These are phyloP conservation scores for Orgyia antiqua DNA, from an alignment of 2,888 invertebrate genomes.

Conservation along the genomic window DNA sequence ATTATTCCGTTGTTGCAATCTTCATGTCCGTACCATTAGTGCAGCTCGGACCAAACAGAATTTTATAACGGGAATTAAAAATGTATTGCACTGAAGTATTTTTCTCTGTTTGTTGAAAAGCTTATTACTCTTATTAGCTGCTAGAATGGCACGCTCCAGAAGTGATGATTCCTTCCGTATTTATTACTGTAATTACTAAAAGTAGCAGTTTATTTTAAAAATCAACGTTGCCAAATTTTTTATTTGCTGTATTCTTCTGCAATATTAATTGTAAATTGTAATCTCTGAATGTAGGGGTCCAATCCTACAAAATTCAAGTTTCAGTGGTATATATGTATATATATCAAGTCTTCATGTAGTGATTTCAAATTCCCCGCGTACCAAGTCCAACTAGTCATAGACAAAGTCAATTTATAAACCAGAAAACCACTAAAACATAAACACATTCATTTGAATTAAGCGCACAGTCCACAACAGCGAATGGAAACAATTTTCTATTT, in stretches of 20 bases:
- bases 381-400: not conserved
- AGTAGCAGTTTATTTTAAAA: too few species aligned
- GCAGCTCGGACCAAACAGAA: conserved; percentile 29
- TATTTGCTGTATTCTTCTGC: too few species aligned
- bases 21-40: conserved; percentile 22
- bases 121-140: conserved; percentile 24
- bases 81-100: conserved; percentile 21
- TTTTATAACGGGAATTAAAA: conserved; percentile 34
- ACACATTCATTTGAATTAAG: conserved; percentile 32
- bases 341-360: too few species aligned
- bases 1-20: conserved; percentile 17
- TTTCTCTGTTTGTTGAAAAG: conserved; percentile 19
- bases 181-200: not conserved
- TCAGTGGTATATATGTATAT: too few species aligned
- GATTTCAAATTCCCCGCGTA: not conserved
- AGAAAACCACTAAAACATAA: conserved; percentile 19
- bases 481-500: conserved; percentile 62
- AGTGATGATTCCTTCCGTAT: not conserved
- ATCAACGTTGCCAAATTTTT: too few species aligned
- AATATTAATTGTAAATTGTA: too few species aligned
- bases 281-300: too few species aligned
- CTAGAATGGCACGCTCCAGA: conserved; percentile 13
- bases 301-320: too few species aligned
- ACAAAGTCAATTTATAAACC: conserved; percentile 4
- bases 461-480: conserved; percentile 31